Evolutionary conservation across 1,140 invertebrate species (phyloP).

Genomic region (Drosophila littoralis): DNA sequence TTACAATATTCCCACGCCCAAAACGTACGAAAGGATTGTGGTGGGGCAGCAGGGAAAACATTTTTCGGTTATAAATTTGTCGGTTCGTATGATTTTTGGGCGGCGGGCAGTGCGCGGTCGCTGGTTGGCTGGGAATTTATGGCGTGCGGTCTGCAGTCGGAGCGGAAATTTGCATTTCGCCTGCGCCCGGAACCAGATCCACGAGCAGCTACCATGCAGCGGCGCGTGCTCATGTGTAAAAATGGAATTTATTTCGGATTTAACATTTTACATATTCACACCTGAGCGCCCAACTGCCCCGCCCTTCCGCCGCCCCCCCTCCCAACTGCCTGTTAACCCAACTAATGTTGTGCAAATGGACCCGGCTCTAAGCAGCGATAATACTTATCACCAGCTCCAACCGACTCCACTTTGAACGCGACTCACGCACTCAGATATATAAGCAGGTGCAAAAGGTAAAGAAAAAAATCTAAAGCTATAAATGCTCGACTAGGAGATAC

Average conservation of each 20-base stretch:
- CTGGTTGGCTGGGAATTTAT: conserved; percentile 58
- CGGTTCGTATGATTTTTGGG: conserved; percentile 11
- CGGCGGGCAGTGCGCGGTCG: background rate
- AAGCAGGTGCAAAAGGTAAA: conserved; percentile 20
- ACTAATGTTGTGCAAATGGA: conserved; percentile 26
- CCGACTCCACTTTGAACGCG: background rate
- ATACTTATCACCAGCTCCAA: conserved; percentile 30
- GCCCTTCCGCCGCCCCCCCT: background rate
- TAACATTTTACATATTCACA: conserved; percentile 55
- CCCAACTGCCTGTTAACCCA: conserved; percentile 1
- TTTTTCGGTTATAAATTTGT: conserved; percentile 78
- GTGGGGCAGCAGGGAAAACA: conserved; percentile 1
- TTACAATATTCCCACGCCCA: conserved; percentile 65
- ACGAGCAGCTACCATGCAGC: conserved; percentile 5
- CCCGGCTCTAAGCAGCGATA: conserved; percentile 38
- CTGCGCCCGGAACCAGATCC: conserved; percentile 33
- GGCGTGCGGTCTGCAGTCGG: conserved; percentile 48
- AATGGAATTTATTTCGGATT: conserved; percentile 75
- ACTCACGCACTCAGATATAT: conserved; percentile 59
- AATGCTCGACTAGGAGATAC: background rate
- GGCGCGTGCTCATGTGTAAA: conserved; percentile 64
- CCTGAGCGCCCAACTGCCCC: conserved; percentile 29
- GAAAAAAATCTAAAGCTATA: too few species aligned
- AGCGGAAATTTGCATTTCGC: conserved; percentile 73
- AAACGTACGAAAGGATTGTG: background rate